A percentile compares a stretch with the other conserved stretches of the same genome.
phyloP scores from a whole-genome alignment of 2,113 vertebrate species.

The Pomatostomus ruficeps region DNA sequence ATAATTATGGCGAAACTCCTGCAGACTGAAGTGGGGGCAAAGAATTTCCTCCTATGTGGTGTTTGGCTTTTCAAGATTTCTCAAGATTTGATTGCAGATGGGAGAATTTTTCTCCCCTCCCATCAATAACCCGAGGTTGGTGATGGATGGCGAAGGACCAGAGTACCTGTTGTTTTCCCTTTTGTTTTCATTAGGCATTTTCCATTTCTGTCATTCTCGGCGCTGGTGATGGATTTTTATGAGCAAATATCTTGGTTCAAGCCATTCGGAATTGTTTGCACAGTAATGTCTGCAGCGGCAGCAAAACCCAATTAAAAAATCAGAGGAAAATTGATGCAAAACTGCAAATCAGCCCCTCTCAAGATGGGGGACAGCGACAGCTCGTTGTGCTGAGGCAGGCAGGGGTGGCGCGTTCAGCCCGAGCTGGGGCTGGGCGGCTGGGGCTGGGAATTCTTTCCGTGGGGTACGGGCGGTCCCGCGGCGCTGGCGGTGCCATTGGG shows the following conservation, averaged over 20 bases:
- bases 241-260: slow-evolving; percentile 1
- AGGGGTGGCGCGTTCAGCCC: accelerated
- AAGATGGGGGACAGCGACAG: accelerated
- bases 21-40: slow-evolving; percentile 30
- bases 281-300: not conserved
- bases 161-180: slow-evolving; percentile 32
- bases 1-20: slow-evolving; percentile 18
- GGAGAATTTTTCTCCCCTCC: not conserved
- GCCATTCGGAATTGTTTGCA: not conserved
- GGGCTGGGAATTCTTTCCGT: accelerated
- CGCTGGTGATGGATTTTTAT: not conserved
- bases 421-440: not conserved
- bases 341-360: not conserved
- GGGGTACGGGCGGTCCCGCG: accelerated
- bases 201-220: not conserved
- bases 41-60: not conserved
- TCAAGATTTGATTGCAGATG: not conserved
- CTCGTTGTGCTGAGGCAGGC: not conserved
- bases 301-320: not conserved
- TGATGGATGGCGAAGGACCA: not conserved
- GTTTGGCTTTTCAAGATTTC: not conserved
- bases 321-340: not conserved
- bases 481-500: accelerated
- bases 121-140: not conserved
- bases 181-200: slow-evolving; percentile 34